Conservation (phyloP, 2,888 invertebrate species). For the Ectemnius cavifrons region DNA sequence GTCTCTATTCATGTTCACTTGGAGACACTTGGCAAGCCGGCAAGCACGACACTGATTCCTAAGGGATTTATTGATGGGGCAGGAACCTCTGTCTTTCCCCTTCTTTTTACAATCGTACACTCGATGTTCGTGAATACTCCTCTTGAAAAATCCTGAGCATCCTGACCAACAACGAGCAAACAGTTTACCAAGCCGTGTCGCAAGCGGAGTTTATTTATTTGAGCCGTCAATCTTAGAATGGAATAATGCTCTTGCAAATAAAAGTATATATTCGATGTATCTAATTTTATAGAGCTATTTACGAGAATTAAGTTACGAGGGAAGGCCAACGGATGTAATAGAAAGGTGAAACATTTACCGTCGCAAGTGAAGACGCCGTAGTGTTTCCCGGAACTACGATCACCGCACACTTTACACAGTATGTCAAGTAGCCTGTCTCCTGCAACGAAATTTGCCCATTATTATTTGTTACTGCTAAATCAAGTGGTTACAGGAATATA, state of each 20-base stretch:
- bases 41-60: slow-evolving; percentile 98
- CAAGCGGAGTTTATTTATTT: neutral
- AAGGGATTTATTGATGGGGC: slow-evolving; percentile 98
- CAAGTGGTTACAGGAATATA: too few species aligned
- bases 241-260: too few species aligned
- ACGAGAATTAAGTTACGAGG: neutral
- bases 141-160: slow-evolving; percentile 97
- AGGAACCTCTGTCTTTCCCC: slow-evolving; percentile 94
- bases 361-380: slow-evolving; percentile 99
- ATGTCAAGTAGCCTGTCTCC: slow-evolving; percentile 98
- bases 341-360: slow-evolving; percentile 82
- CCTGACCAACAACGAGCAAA: slow-evolving; percentile 79
- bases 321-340: neutral
- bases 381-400: slow-evolving; percentile 99
- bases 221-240: slow-evolving; percentile 16
- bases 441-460: slow-evolving; percentile 74
- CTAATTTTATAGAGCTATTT: too few species aligned
- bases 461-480: too few species aligned
- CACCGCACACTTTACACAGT: slow-evolving; percentile 99
- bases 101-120: slow-evolving; percentile 98
- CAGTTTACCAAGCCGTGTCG: neutral
- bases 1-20: slow-evolving; percentile 98
- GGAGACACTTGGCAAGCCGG: slow-evolving; percentile 95
- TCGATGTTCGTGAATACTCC: slow-evolving; percentile 96
- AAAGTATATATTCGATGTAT: neutral